These are phyloP conservation scores for Criorhina ranunculi DNA, from an alignment of 2,888 invertebrate genomes.

Conservation along the genomic window DNA sequence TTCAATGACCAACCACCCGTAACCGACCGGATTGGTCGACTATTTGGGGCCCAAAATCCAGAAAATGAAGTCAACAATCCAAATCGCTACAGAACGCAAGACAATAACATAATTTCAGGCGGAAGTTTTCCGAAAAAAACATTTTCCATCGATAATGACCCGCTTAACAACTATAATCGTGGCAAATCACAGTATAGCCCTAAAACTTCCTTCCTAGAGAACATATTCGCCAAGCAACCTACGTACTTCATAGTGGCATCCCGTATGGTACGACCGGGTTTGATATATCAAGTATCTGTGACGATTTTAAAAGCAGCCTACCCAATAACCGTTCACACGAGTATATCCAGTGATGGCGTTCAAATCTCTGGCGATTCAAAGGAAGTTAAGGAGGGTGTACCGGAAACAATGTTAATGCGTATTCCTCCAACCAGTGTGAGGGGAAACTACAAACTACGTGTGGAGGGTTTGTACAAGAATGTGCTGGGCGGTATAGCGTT, in stretches of 20 bases:
- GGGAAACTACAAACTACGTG: slow-evolving; percentile 93
- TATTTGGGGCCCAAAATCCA: slow-evolving; percentile 12
- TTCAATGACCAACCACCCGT: slow-evolving; percentile 53
- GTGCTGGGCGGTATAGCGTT: slow-evolving; percentile 94
- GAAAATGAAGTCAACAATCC: slow-evolving; percentile 41
- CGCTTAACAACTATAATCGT: slow-evolving; percentile 77
- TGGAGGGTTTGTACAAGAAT: slow-evolving; percentile 90
- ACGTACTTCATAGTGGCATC: slow-evolving; percentile 97
- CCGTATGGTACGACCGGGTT: slow-evolving; percentile 94
- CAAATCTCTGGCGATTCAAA: slow-evolving; percentile 94
- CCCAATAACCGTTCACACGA: slow-evolving; percentile 93
- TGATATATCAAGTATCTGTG: slow-evolving; percentile 94
- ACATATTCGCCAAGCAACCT: slow-evolving; percentile 81
- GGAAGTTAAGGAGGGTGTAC: slow-evolving; percentile 93
- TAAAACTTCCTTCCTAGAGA: slow-evolving; percentile 81
- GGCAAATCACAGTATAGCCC: slow-evolving; percentile 81
- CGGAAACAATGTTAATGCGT: slow-evolving; percentile 95
- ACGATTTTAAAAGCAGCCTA: slow-evolving; percentile 91
- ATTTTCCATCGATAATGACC: slow-evolving; percentile 78
- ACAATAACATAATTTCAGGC: slow-evolving; percentile 23
- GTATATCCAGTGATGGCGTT: slow-evolving; percentile 95
- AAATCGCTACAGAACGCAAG: slow-evolving; percentile 32
- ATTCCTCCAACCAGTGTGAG: slow-evolving; percentile 93
- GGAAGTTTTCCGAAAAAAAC: slow-evolving; percentile 28
- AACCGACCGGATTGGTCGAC: slow-evolving; percentile 47